These are phyloP conservation scores for Luidia sarsii DNA, from an alignment of 53 echinoderm and acorn worm genomes.

Conservation along the genomic window DNA sequence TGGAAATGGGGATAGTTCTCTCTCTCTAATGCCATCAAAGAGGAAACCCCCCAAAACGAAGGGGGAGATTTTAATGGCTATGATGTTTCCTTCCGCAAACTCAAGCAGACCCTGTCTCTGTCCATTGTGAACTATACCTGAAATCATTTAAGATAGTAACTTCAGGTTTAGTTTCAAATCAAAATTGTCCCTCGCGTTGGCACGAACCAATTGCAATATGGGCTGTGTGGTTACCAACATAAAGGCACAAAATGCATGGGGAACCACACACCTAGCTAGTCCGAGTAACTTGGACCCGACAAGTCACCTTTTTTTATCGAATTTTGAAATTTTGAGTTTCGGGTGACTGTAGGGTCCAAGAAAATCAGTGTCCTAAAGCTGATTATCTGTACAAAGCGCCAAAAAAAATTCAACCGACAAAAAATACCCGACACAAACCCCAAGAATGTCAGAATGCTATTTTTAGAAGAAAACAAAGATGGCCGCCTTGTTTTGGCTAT, in stretches of 20 bases:
- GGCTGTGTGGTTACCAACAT: neutral
- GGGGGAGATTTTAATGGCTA: neutral
- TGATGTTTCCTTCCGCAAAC: slow-evolving; percentile 8
- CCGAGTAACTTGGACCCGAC: too few species aligned
- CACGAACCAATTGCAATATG: slow-evolving; percentile 1
- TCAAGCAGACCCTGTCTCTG: neutral
- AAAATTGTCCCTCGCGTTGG: neutral
- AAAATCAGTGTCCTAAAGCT: too few species aligned
- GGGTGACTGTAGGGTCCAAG: too few species aligned
- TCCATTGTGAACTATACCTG: neutral
- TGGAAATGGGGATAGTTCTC: neutral
- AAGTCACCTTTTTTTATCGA: too few species aligned
- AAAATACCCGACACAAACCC: too few species aligned
- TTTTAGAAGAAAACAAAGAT: too few species aligned
- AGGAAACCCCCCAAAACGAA: slow-evolving; percentile 1
- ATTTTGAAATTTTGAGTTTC: too few species aligned
- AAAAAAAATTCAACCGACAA: too few species aligned
- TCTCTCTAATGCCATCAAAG: neutral
- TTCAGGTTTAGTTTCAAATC: neutral
- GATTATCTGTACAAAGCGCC: too few species aligned
- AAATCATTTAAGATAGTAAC: neutral
- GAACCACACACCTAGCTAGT: neutral
- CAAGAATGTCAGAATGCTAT: too few species aligned
- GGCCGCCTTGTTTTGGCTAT: too few species aligned
- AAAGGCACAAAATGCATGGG: neutral